These are phyloP conservation scores for Fistularia commersonii DNA, from an alignment of 2,797 vertebrate genomes.

Conservation along the genomic window DNA sequence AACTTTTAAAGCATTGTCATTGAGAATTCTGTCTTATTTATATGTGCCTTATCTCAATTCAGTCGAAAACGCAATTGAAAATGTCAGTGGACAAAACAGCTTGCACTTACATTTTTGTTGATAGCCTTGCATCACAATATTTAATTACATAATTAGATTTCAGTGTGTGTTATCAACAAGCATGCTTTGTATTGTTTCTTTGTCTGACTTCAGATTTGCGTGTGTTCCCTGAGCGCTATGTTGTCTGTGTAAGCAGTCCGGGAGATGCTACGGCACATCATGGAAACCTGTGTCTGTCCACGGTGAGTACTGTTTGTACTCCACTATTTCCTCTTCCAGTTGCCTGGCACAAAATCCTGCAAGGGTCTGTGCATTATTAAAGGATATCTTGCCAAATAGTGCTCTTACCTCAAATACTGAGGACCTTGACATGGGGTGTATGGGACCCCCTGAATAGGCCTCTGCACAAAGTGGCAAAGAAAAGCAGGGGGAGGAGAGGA, in stretches of 20 bases:
- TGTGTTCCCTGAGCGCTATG: conserved; percentile 88
- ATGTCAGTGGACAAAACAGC: too few relatives aligned
- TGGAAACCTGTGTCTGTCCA: conserved; percentile 64
- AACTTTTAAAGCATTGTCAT: too few relatives aligned
- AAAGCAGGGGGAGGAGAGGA: conserved; percentile 14
- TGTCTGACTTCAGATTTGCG: conserved; percentile 77
- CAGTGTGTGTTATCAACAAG: conserved; percentile 58
- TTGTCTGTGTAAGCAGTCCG: conserved; percentile 84
- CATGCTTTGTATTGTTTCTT: conserved; percentile 46
- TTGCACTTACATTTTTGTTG: conserved; percentile 29
- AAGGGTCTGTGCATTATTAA: conserved; percentile 62
- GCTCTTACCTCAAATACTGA: conserved; percentile 54
- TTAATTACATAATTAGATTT: conserved; percentile 54
- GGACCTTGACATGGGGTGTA: conserved; percentile 33
- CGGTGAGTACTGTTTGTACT: conserved; percentile 76
- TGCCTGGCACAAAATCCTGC: conserved; percentile 61
- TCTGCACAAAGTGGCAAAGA: too few relatives aligned
- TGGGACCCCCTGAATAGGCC: not conserved
- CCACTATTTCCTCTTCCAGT: conserved; percentile 71
- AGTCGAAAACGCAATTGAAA: too few relatives aligned
- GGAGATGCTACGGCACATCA: conserved; percentile 68
- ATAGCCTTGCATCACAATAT: conserved; percentile 55
- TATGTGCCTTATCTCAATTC: too few relatives aligned
- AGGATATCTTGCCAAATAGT: conserved; percentile 59
- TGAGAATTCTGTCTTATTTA: too few relatives aligned